A percentile compares a stretch with the other conserved stretches of the same genome.
Conservation (phyloP, 2,113 vertebrate genomes). For the Aspidoscelis tigris region DNA sequence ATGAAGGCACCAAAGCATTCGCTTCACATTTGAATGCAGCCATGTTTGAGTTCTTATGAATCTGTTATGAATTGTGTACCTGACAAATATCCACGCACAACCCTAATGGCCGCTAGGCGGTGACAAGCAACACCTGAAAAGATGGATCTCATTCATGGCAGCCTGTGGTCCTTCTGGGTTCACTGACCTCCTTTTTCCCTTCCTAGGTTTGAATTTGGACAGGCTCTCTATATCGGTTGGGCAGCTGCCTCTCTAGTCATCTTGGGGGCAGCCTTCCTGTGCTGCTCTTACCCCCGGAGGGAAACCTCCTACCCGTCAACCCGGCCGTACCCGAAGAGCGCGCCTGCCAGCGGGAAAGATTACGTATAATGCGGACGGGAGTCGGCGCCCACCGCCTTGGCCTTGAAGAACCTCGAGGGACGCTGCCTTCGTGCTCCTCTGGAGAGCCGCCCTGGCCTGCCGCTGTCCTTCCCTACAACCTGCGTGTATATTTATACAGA, state of each 20-base stretch:
- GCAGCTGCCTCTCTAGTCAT: conserved; percentile 82
- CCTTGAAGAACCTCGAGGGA: conserved; percentile 52
- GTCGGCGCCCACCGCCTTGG: conserved; percentile 32
- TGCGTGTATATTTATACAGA: conserved; percentile 69
- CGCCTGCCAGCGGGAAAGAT: conserved; percentile 80
- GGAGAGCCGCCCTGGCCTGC: conserved; percentile 44
- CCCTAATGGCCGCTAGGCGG: too few relatives aligned
- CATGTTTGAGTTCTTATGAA: too few relatives aligned
- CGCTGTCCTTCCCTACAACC: conserved; percentile 50
- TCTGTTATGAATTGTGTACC: too few relatives aligned
- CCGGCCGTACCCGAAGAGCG: conserved; percentile 74
- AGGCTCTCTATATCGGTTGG: conserved; percentile 89
- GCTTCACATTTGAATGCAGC: too few relatives aligned
- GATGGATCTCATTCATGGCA: background rate
- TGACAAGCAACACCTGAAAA: background rate
- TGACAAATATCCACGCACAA: too few relatives aligned
- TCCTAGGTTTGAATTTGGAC: conserved; percentile 87
- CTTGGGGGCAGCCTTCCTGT: conserved; percentile 85
- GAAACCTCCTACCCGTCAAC: conserved; percentile 74
- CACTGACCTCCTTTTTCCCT: background rate
- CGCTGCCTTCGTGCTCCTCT: conserved; percentile 59
- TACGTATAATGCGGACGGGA: conserved; percentile 81
- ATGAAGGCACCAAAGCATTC: too few relatives aligned
- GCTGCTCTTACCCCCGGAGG: conserved; percentile 79
- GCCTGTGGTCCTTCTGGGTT: background rate